A percentile compares a stretch with the other conserved stretches of the same genome.
These are phyloP conservation scores for Aldabrachelys gigantea DNA, from an alignment of 2,113 vertebrate species.

Conservation along the genomic window DNA sequence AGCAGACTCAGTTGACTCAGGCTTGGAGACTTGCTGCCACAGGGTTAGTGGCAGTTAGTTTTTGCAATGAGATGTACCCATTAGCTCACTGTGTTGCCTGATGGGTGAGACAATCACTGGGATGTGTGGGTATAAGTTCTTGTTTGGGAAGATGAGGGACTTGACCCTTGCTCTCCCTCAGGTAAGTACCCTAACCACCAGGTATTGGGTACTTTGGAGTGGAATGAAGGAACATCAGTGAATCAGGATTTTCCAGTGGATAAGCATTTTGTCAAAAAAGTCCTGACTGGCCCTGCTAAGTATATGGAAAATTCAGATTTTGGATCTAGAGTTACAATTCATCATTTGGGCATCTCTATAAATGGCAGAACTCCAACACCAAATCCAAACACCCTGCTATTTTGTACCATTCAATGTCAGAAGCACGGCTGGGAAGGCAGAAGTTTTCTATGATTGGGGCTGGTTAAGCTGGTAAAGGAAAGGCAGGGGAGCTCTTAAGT, in stretches of 20 bases:
- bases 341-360: neutral
- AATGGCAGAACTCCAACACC: neutral
- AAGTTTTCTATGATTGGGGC: neutral
- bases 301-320: constrained; percentile 27
- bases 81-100: neutral
- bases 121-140: neutral
- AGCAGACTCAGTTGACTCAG: neutral
- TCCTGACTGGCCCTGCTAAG: neutral
- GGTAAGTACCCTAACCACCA: neutral
- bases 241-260: neutral
- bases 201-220: neutral
- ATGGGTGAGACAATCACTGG: neutral
- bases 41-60: neutral
- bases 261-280: neutral
- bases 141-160: neutral
- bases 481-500: no score
- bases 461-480: neutral
- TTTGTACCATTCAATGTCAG: neutral
- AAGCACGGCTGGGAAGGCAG: neutral
- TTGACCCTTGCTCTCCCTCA: neutral
- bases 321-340: constrained; percentile 31
- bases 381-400: neutral
- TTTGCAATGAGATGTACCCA: neutral
- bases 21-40: neutral
- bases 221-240: neutral